phyloP scores from a whole-genome alignment of 2,113 vertebrate genomes.

The Enhydra lutris region DNA sequence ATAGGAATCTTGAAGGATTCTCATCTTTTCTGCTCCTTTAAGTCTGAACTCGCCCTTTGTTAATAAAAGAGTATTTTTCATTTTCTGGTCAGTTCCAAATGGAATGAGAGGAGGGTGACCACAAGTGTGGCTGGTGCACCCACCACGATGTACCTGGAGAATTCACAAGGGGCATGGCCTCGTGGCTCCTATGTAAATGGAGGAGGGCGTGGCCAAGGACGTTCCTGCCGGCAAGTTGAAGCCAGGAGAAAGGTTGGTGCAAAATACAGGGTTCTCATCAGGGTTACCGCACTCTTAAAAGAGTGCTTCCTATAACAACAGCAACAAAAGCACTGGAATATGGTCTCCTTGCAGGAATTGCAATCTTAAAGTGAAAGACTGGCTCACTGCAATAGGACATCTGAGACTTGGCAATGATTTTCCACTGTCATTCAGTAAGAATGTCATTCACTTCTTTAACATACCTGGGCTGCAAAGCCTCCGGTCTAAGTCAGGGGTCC shows the following conservation, averaged over 20 bases:
- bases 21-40: neutral
- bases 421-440: neutral
- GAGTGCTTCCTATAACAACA: neutral
- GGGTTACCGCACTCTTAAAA: neutral
- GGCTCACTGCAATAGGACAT: neutral
- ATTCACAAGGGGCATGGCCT: fast-evolving
- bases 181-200: neutral
- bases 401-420: neutral
- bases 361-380: neutral
- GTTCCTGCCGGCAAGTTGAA: fast-evolving
- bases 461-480: neutral
- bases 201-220: neutral
- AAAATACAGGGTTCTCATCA: neutral
- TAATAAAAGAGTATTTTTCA: constrained; percentile 35
- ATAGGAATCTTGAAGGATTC: constrained; percentile 42
- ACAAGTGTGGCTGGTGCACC: fast-evolving
- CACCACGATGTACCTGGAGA: fast-evolving
- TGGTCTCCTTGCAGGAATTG: neutral
- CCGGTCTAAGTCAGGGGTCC: neutral
- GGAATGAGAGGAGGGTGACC: neutral
- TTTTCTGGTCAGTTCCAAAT: neutral
- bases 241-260: neutral
- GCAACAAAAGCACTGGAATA: neutral
- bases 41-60: neutral
- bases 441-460: neutral